Base-by-base conservation (phyloP, 2,797 vertebrate species). In the Eleutherodactylus coqui region DNA sequence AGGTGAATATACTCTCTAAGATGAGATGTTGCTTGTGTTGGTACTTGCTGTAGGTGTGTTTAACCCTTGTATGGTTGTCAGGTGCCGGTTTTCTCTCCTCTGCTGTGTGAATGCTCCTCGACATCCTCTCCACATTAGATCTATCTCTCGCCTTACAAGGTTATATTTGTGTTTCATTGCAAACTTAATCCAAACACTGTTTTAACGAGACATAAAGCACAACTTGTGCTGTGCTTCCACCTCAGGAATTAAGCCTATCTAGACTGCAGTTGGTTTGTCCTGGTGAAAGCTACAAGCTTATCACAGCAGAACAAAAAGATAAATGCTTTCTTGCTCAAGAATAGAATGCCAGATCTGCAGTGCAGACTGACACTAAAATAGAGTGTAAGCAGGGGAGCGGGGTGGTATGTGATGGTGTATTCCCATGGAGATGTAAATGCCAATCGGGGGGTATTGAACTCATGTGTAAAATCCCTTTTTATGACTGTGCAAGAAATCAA, bases 121-220 rank as follows among this genome's bases (percentile, higher is more conserved):
- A 21, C 76, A 2, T 4, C 19, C 13, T 21, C 55, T 32, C n/a
- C 72, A 34, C 13, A 2, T 41, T 41, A 29, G 58, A 11, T 24
- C 41, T 62, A 6, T 32, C 32, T 64, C 49, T 24, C 67, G 47
- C 84, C 84, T 29, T 85, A 85, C 53, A 80, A 47, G 77, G 77
- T 43, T 85, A 3, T 85, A 72, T 85, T 85, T 85, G 38, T 19
- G 24, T 62, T 58, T 43, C 84, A 1, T n/a, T 17, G 13, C 17
- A 10, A 29, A 0, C 38, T n/a, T 58, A 62, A 60, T 80, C 77
- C 67, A 85, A 75, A 73, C 84, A 72, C 51, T 0, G 24, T 19
- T 75, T 60, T 76, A 10, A 0, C 7, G 21, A 17, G 45, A 34
- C 43, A 41, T 82, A 19, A 69, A 51, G 19, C 32, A 4, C 16